Base-by-base conservation (phyloP, 92 coral and sea anemone genomes). In the Ricordea florida region DNA sequence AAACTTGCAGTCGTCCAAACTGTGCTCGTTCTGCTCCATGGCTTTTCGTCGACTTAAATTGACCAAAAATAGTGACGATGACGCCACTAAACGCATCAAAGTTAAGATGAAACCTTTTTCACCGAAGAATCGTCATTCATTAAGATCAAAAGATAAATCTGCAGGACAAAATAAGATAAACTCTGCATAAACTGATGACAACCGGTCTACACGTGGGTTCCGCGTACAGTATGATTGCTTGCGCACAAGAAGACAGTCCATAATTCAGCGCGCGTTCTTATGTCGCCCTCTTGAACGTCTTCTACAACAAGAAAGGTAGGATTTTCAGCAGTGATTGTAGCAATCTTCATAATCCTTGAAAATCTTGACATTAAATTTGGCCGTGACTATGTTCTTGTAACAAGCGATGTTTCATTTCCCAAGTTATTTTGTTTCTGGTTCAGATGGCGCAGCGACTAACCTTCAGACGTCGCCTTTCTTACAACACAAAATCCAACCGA, bases 401-500 rank as follows among this genome's bases (percentile, higher is more conserved):
- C 31, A 9, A 32, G 15, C 14, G 79, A 50, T 56, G 37, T 53
- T 62, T 78, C 28, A 10, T 60, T 17, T 41, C 61, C 47, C 46
- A 18, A 58, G 37, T 37, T n/a, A 11, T 11, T 18, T 71, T 18
- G 20, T 87, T 61, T 61, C 69, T 74, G 51, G 62, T 64, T 2
- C 70, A 92, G 98, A 93, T 94, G 98, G 98, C 85, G 81, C 93
- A 92, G 80, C 97, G 98, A 61, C 89, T 94, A 57, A 94, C 98
- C 59, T 94, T 81, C 76, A 88, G 98, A 80, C 91, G 98, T 50
- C 97, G 98, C 51, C 88, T 94, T 30, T 91, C 98, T 35, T 94
- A 94, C 88, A 94, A 94, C 90, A 94, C 98, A 32, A 88, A 85
- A 51, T 94, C 98, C 41, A 94, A 94, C 71, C 73, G 88, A 42